Base-by-base conservation (phyloP, 1,140 invertebrate species). In the Drosophila pruinosa region DNA sequence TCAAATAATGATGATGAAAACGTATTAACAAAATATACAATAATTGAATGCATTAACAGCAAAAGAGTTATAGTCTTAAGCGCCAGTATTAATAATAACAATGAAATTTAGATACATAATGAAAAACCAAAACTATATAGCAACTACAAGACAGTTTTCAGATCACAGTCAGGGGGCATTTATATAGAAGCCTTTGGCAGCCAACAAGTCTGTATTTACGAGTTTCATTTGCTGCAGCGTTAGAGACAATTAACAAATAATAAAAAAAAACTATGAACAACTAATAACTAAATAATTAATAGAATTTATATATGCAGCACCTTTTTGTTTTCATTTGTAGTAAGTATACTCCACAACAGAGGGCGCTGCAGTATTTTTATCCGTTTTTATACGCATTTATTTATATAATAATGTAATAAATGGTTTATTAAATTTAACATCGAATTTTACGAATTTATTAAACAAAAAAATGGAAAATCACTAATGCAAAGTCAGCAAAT, bases 391-490 rank as follows among this genome's bases (percentile, higher is more conserved):
- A 83, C 63, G 58, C 45, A 86, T 86, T 86, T 85, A 81, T 81
- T 86, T 81, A 54, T 74, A 80, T 63, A 34, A 26, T 41, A n/a
- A 64, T 72, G 64, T 68, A 67, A 68, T 59, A 72, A 88, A 88
- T 82, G 78, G 82, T 86, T 88, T 88, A 80, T 88, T 88, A 75
- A 71, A 88, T 88, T 88, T 71, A 88, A 86, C 82, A 88, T 88
- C 82, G 82, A 88, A 88, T 88, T 88, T 88, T 88, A 88, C 82
- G 82, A 88, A 88, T 88, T 88, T 88, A 88, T 72, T 83, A 75
- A 59, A 39, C 12, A 17, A 58, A 65, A 72, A 41, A 52, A 17
- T 10, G 12, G 21, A 2, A 50, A 17, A 12, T 14, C 36, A 12
- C n/a, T 17, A 61, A 64, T 31, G 28, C 64, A 78, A 62, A 64